phyloP scores from a whole-genome alignment of 2,888 invertebrate species.

The Mythimna loreyi region DNA sequence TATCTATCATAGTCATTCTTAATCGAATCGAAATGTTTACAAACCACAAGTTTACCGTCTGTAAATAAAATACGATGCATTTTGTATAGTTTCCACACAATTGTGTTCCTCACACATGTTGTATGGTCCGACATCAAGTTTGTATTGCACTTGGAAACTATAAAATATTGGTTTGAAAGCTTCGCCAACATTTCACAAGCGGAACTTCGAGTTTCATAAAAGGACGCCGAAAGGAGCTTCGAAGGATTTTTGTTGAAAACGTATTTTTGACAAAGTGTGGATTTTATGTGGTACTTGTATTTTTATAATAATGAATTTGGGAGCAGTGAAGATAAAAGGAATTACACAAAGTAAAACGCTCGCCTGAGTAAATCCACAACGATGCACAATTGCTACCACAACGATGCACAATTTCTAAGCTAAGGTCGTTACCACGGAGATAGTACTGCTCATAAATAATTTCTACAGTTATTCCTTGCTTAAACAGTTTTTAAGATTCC shows the following conservation, averaged over 20 bases:
- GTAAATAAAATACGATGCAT: constrained; percentile 7
- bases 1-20: no score
- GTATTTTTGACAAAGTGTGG: constrained; percentile 1
- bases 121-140: constrained; percentile 10
- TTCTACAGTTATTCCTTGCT: no score
- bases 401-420: no score
- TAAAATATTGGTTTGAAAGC: constrained; percentile 37
- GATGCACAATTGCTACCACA: no score
- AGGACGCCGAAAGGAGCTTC: constrained; percentile 3
- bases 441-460: no score
- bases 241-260: neutral
- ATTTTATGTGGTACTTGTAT: no score
- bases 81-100: constrained; percentile 21
- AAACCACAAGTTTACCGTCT: neutral
- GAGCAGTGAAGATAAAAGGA: no score
- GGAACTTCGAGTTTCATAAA: constrained; percentile 9
- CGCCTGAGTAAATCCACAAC: no score
- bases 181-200: constrained; percentile 15
- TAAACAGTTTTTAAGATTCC: no score
- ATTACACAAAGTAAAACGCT: no score
- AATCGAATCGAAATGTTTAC: neutral
- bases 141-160: constrained; percentile 36
- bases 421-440: no score
- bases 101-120: constrained; percentile 17
- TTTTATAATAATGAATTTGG: no score